Conservation (phyloP, 2,113 vertebrate species). For the Phoxinus phoxinus region DNA sequence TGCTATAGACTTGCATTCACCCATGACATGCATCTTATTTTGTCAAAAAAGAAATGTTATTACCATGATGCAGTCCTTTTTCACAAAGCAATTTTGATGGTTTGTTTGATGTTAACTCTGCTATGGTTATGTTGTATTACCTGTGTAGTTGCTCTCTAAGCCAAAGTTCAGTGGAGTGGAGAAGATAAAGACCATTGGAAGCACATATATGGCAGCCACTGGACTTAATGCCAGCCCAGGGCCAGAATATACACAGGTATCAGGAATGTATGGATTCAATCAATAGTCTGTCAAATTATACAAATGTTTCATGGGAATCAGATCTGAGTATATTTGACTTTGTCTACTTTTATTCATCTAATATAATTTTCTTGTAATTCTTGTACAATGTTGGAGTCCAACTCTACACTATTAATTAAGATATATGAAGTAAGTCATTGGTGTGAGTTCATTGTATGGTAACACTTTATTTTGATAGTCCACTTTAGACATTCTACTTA, state of each 20-base stretch:
- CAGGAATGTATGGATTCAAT: conserved; percentile 33
- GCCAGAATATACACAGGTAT: conserved; percentile 89
- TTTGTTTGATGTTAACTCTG: conserved; percentile 10
- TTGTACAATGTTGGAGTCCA: background rate
- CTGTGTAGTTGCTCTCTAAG: conserved; percentile 87
- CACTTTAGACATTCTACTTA: too few species aligned
- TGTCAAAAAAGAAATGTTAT: background rate
- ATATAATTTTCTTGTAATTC: background rate
- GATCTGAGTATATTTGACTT: background rate
- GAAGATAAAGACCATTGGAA: conserved; percentile 99
- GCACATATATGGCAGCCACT: conserved; percentile 98
- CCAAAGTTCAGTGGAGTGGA: conserved; percentile 98
- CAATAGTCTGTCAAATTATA: background rate
- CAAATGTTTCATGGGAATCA: background rate
- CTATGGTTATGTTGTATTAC: background rate
- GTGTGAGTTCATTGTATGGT: too few species aligned
- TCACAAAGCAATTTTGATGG: background rate
- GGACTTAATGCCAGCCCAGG: conserved; percentile 89
- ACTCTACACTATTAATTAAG: background rate
- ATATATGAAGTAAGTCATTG: background rate
- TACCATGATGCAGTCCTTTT: background rate
- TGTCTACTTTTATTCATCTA: background rate
- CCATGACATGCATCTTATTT: background rate
- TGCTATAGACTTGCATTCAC: background rate
- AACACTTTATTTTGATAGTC: too few species aligned